phyloP scores from a whole-genome alignment of 2,888 invertebrate species.

The Drosophila peninsularis region DNA sequence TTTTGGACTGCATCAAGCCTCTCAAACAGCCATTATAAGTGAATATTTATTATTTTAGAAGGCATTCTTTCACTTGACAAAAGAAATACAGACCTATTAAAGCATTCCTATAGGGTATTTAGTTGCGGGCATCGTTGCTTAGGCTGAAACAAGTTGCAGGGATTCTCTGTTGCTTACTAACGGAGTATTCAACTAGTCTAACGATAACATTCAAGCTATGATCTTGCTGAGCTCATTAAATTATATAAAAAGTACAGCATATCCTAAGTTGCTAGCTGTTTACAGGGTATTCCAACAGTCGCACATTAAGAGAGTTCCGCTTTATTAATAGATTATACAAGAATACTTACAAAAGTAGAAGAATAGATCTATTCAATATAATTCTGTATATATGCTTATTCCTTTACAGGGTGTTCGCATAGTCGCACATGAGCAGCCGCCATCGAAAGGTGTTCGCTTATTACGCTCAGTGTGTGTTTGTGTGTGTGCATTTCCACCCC shows the following conservation, averaged over 20 bases:
- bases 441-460: constrained; percentile 30
- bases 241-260: no score
- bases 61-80: background rate
- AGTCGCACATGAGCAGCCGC: background rate
- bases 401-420: background rate
- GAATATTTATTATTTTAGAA: background rate
- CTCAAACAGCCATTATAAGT: background rate
- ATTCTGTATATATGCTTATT: background rate
- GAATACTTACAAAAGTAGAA: no score
- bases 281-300: background rate
- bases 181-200: background rate
- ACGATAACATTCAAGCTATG: background rate
- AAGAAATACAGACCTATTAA: no score
- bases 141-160: no score
- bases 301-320: no score
- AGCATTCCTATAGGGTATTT: background rate
- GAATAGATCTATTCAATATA: no score
- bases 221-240: no score
- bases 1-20: no score
- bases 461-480: constrained; percentile 12
- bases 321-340: no score
- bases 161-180: background rate
- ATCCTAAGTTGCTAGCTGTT: background rate
- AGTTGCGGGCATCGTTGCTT: no score
- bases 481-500: constrained; percentile 40